Evolutionary conservation across 2,888 invertebrate genomes (phyloP).

Genomic region (Camponotus fellah): DNA sequence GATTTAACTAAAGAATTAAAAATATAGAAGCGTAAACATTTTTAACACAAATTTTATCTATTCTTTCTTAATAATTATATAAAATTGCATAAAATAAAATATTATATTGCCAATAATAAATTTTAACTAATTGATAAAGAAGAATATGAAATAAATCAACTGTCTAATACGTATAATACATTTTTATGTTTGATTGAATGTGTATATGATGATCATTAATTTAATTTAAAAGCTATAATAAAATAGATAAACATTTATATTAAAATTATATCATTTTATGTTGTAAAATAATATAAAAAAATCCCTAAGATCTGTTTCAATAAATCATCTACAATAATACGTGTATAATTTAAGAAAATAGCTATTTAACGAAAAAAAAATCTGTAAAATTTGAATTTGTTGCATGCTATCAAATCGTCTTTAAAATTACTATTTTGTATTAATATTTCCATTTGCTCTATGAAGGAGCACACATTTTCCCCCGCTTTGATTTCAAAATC

Average conservation of each 20-base stretch:
- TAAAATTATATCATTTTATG: not conserved
- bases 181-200: not conserved
- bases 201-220: not conserved
- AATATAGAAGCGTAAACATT: not conserved
- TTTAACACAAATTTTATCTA: not conserved
- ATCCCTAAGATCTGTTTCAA: not conserved
- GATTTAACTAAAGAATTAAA: not conserved
- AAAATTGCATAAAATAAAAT: not conserved
- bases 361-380: not conserved
- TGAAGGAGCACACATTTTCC: not conserved
- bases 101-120: not conserved
- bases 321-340: not conserved
- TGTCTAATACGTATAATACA: not conserved
- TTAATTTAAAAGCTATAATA: not conserved
- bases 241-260: not conserved
- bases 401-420: not conserved
- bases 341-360: not conserved
- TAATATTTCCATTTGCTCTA: not conserved
- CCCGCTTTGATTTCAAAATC: not conserved
- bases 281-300: not conserved
- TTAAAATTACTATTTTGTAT: not conserved
- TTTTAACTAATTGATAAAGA: not conserved
- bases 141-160: not conserved
- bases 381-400: not conserved
- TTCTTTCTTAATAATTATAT: not conserved